Conservation (phyloP, 2,888 invertebrate genomes). For the Allophyes oxyacanthae region DNA sequence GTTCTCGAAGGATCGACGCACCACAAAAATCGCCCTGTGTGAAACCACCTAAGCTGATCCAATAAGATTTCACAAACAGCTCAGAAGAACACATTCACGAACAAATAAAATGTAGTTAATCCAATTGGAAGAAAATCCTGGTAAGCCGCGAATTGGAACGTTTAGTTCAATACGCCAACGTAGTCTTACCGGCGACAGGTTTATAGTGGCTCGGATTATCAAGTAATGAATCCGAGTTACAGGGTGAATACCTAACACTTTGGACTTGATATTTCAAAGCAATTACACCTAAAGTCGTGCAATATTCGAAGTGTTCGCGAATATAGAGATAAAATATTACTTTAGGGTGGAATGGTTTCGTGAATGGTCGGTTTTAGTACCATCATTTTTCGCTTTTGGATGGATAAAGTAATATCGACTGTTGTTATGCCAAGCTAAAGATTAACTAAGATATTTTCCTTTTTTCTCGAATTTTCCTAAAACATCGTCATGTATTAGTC, state of each 20-base stretch:
- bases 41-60: too few relatives aligned
- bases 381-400: too few relatives aligned
- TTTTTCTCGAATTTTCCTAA: too few relatives aligned
- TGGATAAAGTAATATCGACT: too few relatives aligned
- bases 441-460: too few relatives aligned
- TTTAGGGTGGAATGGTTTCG: not conserved
- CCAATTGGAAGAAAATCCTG: slow-evolving; percentile 32
- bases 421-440: not conserved
- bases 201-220: slow-evolving; percentile 35
- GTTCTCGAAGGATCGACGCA: too few relatives aligned
- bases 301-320: not conserved
- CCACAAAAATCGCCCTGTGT: too few relatives aligned
- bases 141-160: slow-evolving; percentile 13
- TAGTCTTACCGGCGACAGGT: slow-evolving; percentile 39
- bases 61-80: not conserved
- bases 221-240: slow-evolving; percentile 48
- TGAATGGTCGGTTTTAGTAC: not conserved
- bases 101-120: slow-evolving; percentile 31
- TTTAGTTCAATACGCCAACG: slow-evolving; percentile 23
- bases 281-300: slow-evolving; percentile 8
- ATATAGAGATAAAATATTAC: not conserved
- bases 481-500: too few relatives aligned
- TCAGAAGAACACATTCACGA: not conserved
- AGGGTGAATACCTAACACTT: slow-evolving; percentile 5
- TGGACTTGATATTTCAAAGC: slow-evolving; percentile 18